phyloP scores from a whole-genome alignment of 2,888 invertebrate genomes.

The Argynnis bischoffii region DNA sequence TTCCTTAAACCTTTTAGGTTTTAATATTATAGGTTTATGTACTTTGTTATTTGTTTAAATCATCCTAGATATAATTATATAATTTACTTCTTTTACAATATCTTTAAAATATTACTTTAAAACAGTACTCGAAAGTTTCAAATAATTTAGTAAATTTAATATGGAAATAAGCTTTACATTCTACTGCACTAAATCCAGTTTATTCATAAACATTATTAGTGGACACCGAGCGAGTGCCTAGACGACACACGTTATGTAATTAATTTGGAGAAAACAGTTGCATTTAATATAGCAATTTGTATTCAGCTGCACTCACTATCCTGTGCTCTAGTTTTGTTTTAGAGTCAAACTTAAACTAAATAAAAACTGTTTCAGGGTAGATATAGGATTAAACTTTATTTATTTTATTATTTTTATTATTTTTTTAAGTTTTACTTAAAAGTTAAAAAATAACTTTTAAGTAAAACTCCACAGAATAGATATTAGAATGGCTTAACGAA shows the following conservation, averaged over 20 bases:
- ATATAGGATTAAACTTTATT: constrained; percentile 8
- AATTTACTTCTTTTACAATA: no score
- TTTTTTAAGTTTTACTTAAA: no score
- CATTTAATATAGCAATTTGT: constrained; percentile 61
- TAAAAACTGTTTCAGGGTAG: constrained; percentile 4
- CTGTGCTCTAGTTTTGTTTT: constrained; percentile 50
- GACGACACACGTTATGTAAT: constrained; percentile 52
- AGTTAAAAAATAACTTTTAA: no score
- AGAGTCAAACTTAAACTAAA: constrained; percentile 30
- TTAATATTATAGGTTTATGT: not conserved
- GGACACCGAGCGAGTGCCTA: constrained; percentile 30
- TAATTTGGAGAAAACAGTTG: constrained; percentile 55
- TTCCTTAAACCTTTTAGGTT: not conserved
- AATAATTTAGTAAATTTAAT: no score
- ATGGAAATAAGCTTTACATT: not conserved
- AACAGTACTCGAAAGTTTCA: no score
- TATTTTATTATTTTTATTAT: no score
- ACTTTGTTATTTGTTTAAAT: not conserved
- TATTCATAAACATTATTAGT: constrained; percentile 36
- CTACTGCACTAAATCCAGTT: constrained; percentile 7
- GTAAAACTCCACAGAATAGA: no score
- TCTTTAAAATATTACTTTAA: no score
- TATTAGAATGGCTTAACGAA: no score
- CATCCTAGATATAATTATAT: no score
- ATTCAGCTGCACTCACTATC: constrained; percentile 53